Evolutionary conservation across 2,797 vertebrate species (phyloP), one percentile per base, ranked within the genome.

Genomic region (Galago senegalensis): DNA sequence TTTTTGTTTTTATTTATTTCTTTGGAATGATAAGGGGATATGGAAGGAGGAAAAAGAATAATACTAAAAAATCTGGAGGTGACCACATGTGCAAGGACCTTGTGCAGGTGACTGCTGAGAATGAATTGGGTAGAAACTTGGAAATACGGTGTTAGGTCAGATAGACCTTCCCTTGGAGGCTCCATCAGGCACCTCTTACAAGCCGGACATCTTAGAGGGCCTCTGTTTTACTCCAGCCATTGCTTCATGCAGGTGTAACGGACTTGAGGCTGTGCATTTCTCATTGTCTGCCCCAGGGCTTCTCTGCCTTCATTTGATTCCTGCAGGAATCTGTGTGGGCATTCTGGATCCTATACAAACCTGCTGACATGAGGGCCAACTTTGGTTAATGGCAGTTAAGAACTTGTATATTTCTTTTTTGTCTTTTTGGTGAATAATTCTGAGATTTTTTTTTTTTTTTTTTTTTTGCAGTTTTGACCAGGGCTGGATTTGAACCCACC

Each of bases 1-100:
- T 70, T 91, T 93, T 86, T 72, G 37, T 70, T 91, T 93, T 85
- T 20, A 89, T 70, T 82, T 61, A 4, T 76, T 82, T 79, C 3
- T 94, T 96, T 86, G 29, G 29, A 92, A 72, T 80, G 25, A 61
- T 27, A 53, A 3, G 6, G 16, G 31, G 58, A 91, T 85, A 90
- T 70, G 81, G 25, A 80, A 93, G 16, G n/a, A 85, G 73, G 37
- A 20, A 13, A 72, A 86, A 70, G 49, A 73, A 43, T 37, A 84
- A 34, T 43, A 80, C 31, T 80, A 58, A 81, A 84, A 69, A 40
- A 25, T 17, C 18, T 91, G 14, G 75, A 79, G 75, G 14, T 91
- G 27, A 89, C 72, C 43, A 53, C n/a, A 27, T 46, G 17, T 43
- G 12, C 56, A 86, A 87, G 40, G 46, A 85, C 12, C 1, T 4